Evolutionary conservation across 2,113 vertebrate species (phyloP).

Genomic region (Limanda limanda): DNA sequence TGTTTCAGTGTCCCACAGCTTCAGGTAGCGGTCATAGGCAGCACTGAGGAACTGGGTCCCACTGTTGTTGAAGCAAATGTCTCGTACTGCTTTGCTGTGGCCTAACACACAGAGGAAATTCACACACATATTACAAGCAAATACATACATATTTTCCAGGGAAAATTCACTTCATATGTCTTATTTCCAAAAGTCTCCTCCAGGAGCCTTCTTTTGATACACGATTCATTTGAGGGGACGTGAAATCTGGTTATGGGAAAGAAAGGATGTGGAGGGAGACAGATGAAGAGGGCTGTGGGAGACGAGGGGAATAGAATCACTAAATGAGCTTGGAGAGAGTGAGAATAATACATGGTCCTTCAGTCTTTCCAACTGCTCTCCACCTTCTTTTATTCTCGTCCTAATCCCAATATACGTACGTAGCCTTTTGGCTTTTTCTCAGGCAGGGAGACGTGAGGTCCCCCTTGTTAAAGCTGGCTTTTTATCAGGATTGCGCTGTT

Average conservation of each 20-base stretch:
- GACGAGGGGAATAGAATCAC: no score
- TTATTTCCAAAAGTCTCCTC: constrained; percentile 7
- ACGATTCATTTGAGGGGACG: constrained; percentile 30
- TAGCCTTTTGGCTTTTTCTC: constrained; percentile 22
- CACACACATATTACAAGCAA: constrained; percentile 18
- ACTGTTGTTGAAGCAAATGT: constrained; percentile 95
- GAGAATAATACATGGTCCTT: no score
- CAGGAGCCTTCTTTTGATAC: constrained; percentile 21
- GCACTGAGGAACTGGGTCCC: constrained; percentile 95
- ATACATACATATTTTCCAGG: background rate
- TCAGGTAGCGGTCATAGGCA: constrained; percentile 96
- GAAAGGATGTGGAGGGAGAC: constrained; percentile 6
- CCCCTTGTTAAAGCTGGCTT: constrained; percentile 58
- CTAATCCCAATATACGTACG: constrained; percentile 26
- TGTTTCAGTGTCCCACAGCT: constrained; percentile 98
- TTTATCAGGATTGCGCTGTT: constrained; percentile 55
- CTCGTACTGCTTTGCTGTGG: constrained; percentile 97
- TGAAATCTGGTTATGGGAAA: constrained; percentile 29
- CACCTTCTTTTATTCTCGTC: constrained; percentile 11
- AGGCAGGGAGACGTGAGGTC: constrained; percentile 40
- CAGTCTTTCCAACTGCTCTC: background rate
- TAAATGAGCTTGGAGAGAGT: no score
- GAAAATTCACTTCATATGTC: constrained; percentile 2
- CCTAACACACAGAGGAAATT: constrained; percentile 77
- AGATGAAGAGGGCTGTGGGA: constrained; percentile 4